A percentile compares a stretch with the other conserved stretches of the same genome.
These are phyloP conservation scores for Boleophthalmus pectinirostris DNA, from an alignment of 2,113 vertebrate genomes.

Conservation along the genomic window DNA sequence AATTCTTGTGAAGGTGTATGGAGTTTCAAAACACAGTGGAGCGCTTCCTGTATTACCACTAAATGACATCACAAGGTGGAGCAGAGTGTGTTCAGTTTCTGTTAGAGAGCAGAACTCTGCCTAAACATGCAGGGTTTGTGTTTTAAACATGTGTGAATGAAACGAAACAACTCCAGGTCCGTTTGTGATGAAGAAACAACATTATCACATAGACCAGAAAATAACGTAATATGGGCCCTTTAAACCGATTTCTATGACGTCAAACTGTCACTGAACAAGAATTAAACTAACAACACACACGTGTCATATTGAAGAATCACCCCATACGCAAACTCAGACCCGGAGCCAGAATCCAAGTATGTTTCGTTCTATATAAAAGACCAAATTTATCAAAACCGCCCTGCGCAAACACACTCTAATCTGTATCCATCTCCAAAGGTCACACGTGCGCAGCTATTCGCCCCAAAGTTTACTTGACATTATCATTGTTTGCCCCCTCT, in stretches of 20 bases:
- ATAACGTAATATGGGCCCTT: neutral
- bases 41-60: too few relatives aligned
- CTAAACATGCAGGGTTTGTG: too few relatives aligned
- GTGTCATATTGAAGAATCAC: neutral
- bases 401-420: neutral
- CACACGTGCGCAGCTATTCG: neutral
- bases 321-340: neutral
- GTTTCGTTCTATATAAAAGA: neutral
- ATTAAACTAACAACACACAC: neutral
- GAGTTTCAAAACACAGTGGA: too few relatives aligned
- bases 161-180: too few relatives aligned
- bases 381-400: neutral
- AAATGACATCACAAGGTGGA: too few relatives aligned
- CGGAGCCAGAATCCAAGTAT: neutral
- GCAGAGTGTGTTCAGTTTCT: too few relatives aligned
- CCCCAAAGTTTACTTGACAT: neutral
- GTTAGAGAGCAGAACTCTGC: too few relatives aligned
- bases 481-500: neutral
- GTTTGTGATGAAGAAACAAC: too few relatives aligned
- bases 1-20: too few relatives aligned
- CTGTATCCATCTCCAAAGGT: constrained; percentile 1
- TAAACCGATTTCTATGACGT: neutral
- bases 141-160: too few relatives aligned
- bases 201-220: too few relatives aligned
- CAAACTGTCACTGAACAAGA: neutral